These are phyloP conservation scores for Baccha elongata DNA, from an alignment of 2,888 invertebrate species.

Conservation along the genomic window DNA sequence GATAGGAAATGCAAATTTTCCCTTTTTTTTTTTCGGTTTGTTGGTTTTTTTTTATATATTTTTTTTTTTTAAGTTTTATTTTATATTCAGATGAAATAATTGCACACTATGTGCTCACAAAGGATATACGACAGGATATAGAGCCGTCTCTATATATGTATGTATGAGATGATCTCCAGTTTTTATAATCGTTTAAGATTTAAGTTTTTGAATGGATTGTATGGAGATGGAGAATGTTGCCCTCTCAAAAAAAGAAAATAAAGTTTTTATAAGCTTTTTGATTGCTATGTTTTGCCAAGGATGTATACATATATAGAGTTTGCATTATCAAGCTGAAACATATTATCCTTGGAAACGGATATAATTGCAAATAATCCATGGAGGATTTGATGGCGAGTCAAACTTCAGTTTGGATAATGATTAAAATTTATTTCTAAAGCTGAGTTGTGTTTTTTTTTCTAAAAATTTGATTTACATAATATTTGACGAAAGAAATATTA, in stretches of 20 bases:
- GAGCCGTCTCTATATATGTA: background rate
- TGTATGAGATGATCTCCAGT: background rate
- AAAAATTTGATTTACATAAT: too few species aligned
- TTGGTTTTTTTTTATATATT: background rate
- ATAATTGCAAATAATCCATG: too few species aligned
- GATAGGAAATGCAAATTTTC: too few species aligned
- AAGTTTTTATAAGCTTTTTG: background rate
- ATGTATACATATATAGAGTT: too few species aligned
- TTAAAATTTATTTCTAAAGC: too few species aligned
- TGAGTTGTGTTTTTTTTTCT: too few species aligned
- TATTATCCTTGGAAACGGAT: too few species aligned
- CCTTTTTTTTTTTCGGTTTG: too few species aligned
- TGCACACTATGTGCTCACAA: background rate
- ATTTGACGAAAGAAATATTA: too few species aligned
- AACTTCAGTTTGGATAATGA: too few species aligned
- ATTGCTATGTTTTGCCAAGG: conserved; percentile 1
- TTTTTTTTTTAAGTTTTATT: background rate
- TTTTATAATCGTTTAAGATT: background rate
- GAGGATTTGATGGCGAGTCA: too few species aligned
- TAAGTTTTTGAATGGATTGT: background rate
- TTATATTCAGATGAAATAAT: background rate
- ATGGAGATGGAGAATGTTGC: background rate
- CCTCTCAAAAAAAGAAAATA: background rate
- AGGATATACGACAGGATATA: background rate
- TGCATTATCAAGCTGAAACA: too few species aligned